These are phyloP conservation scores for Camponotus floridanus DNA, from an alignment of 1,140 invertebrate species.

Conservation along the genomic window DNA sequence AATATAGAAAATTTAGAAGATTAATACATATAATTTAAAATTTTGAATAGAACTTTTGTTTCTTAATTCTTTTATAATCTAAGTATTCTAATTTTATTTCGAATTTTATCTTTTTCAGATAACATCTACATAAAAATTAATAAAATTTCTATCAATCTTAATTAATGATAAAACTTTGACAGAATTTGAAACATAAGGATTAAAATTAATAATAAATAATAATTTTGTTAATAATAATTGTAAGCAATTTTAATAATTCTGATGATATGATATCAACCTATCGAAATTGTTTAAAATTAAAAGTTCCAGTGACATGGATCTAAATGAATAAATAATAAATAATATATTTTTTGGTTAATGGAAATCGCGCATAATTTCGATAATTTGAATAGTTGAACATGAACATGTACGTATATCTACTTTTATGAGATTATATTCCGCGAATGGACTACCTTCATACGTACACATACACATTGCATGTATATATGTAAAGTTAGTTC, in stretches of 20 bases:
- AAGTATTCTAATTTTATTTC: background rate
- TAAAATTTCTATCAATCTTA: conserved; percentile 11
- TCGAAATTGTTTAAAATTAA: conserved; percentile 15
- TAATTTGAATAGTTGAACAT: background rate
- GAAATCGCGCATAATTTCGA: conserved; percentile 16
- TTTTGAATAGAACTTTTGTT: no score
- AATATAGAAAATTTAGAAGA: no score
- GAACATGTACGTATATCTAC: background rate
- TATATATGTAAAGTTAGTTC: no score
- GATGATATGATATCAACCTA: background rate
- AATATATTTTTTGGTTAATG: background rate
- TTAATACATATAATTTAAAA: no score
- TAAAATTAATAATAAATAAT: conserved; percentile 10
- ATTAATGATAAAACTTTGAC: background rate
- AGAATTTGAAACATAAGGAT: background rate
- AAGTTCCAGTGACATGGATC: background rate
- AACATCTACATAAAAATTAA: background rate
- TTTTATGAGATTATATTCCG: conserved; percentile 7
- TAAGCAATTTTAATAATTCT: background rate
- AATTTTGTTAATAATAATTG: background rate
- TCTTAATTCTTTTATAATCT: background rate
- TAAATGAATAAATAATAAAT: conserved; percentile 6
- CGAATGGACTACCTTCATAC: background rate
- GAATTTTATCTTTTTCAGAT: background rate
- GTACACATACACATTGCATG: no score